A percentile compares a stretch with the other conserved stretches of the same genome.
Evolutionary conservation across 37 sponge, comb jelly and placozoan species (phyloP).

Genomic region (Tethya wilhelma): DNA sequence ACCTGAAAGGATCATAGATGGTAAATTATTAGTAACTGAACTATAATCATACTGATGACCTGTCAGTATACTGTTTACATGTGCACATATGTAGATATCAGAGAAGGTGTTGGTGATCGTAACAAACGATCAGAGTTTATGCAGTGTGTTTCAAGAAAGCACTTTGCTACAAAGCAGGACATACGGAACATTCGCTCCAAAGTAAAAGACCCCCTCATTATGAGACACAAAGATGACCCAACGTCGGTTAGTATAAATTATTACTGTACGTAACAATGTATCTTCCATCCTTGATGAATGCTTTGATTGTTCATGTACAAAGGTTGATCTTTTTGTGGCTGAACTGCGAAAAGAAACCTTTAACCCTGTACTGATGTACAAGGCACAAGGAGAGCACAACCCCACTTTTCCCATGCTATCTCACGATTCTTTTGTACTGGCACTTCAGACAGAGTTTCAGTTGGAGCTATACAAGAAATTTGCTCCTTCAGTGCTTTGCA

Average conservation of each 20-base stretch:
- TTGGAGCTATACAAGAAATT: neutral
- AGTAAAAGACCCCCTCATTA: neutral
- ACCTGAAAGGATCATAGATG: neutral
- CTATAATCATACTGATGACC: no score
- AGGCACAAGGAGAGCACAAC: neutral
- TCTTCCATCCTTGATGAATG: no score
- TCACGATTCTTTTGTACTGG: neutral
- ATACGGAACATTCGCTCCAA: conserved; percentile 2
- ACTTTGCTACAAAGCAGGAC: conserved; percentile 16
- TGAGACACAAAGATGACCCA: conserved; percentile 18
- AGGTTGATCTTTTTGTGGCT: conserved; percentile 1
- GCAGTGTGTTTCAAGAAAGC: conserved; percentile 17
- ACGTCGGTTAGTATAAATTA: no score
- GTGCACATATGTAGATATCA: no score
- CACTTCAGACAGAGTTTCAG: conserved; percentile 9
- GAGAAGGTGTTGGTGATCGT: conserved; percentile 27
- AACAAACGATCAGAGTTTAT: neutral
- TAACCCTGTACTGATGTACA: conserved; percentile 10
- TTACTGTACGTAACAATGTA: no score
- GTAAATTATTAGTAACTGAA: neutral
- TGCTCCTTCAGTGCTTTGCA: no score
- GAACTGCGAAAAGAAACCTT: conserved; percentile 3
- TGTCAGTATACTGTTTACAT: no score
- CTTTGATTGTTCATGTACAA: no score
- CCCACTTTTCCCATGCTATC: neutral